A percentile compares a stretch with the other conserved stretches of the same genome.
phyloP scores from a whole-genome alignment of 1,140 invertebrate species.

The Trichonephila clavipes region DNA sequence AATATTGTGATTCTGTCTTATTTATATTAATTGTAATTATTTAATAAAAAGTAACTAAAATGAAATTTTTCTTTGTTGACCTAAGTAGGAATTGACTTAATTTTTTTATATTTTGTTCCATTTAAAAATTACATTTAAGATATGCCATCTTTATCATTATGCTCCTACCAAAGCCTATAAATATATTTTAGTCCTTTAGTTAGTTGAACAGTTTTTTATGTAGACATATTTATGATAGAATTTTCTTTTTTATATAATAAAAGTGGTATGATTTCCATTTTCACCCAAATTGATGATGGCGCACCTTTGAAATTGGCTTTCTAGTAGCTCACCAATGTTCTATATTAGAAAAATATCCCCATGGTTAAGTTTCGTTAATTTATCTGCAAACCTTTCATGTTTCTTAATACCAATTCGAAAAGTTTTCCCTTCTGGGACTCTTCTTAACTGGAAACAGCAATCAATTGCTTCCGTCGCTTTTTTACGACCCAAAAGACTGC shows the following conservation, averaged over 20 bases:
- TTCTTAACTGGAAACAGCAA: slow-evolving; percentile 13
- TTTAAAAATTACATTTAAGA: no score
- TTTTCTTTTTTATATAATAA: neutral
- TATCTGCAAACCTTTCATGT: slow-evolving; percentile 27
- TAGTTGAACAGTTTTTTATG: no score
- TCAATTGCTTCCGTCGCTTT: slow-evolving; percentile 1
- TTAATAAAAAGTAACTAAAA: no score
- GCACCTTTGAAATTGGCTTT: neutral
- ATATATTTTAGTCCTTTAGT: no score
- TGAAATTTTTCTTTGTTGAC: no score
- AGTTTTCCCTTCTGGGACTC: slow-evolving; percentile 9
- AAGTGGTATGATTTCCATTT: neutral
- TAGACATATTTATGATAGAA: no score
- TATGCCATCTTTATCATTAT: no score
- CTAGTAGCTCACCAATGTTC: neutral
- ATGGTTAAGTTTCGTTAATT: slow-evolving; percentile 11
- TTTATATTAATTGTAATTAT: no score
- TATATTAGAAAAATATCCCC: neutral
- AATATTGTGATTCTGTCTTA: no score
- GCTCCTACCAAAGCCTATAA: no score
- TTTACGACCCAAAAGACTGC: slow-evolving; percentile 52
- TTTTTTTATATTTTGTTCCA: no score
- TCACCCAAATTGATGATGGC: neutral
- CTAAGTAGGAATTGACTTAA: no score
- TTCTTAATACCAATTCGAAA: slow-evolving; percentile 21